A percentile compares a stretch with the other conserved stretches of the same genome.
phyloP scores from a whole-genome alignment of 2,888 invertebrate species.

The Clanis bilineata region DNA sequence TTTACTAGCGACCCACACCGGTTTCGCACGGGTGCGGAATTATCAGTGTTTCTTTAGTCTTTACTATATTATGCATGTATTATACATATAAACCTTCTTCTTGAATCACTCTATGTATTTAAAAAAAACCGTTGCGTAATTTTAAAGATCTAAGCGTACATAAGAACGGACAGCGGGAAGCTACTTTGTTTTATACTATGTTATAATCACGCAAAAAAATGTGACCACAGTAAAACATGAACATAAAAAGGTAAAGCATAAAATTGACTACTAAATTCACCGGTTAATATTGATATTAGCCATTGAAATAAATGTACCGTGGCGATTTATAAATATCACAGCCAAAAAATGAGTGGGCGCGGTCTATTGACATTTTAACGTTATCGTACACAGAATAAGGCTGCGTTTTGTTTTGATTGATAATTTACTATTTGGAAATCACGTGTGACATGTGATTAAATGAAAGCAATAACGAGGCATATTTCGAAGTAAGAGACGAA shows the following conservation, averaged over 20 bases:
- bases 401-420: slow-evolving; percentile 7
- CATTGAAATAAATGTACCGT: slow-evolving; percentile 13
- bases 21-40: no score
- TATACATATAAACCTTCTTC: no score
- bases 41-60: no score
- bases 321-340: slow-evolving; percentile 11
- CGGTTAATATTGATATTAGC: slow-evolving; percentile 16
- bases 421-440: slow-evolving; percentile 12
- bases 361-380: slow-evolving; percentile 21
- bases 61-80: no score
- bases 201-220: not conserved
- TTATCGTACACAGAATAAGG: not conserved
- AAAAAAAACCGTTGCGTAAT: no score
- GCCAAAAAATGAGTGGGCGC: slow-evolving; percentile 20
- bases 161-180: no score
- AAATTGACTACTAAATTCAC: not conserved
- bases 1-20: no score
- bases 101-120: no score
- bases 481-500: no score
- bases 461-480: no score
- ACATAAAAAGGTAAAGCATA: not conserved
- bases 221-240: not conserved
- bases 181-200: no score
- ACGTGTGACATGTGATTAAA: not conserved
- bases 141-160: no score